A percentile compares a stretch with the other conserved stretches of the same genome.
Evolutionary conservation across 2,888 invertebrate genomes (phyloP).

Genomic region (Choristoneura rosaceana): DNA sequence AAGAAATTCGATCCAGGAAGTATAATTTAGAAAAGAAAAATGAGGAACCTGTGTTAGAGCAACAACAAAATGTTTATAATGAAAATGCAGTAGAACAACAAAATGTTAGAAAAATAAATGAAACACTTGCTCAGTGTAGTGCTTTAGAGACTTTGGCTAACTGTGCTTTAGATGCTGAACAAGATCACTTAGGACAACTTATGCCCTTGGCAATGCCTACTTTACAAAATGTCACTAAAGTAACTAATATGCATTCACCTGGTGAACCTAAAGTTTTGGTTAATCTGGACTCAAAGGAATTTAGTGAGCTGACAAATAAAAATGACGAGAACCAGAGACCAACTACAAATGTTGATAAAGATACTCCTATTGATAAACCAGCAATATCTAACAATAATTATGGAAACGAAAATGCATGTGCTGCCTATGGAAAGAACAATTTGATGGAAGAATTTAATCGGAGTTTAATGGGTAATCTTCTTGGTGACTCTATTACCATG

Average conservation of each 20-base stretch:
- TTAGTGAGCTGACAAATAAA: slow-evolving; percentile 73
- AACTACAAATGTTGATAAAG: slow-evolving; percentile 60
- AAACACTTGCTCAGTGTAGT: slow-evolving; percentile 79
- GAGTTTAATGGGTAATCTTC: slow-evolving; percentile 80
- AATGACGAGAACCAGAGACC: slow-evolving; percentile 65
- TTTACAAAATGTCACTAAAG: slow-evolving; percentile 78
- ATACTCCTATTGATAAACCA: slow-evolving; percentile 63
- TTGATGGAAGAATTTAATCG: slow-evolving; percentile 80
- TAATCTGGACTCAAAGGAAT: slow-evolving; percentile 80
- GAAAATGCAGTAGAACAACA: slow-evolving; percentile 57
- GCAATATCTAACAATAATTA: slow-evolving; percentile 54
- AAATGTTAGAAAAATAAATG: slow-evolving; percentile 69
- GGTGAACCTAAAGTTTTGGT: slow-evolving; percentile 80
- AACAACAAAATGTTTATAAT: slow-evolving; percentile 60
- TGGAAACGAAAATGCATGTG: slow-evolving; percentile 61
- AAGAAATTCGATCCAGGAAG: slow-evolving; percentile 89
- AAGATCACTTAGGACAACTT: slow-evolving; percentile 77
- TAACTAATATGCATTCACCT: slow-evolving; percentile 80
- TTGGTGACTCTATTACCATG: slow-evolving; percentile 87
- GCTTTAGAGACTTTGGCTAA: slow-evolving; percentile 81
- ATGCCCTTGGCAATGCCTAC: slow-evolving; percentile 78
- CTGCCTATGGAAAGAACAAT: slow-evolving; percentile 72
- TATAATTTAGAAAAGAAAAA: slow-evolving; percentile 75
- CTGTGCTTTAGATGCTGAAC: slow-evolving; percentile 78
- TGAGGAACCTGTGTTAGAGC: slow-evolving; percentile 54